Conservation (phyloP, 1,140 invertebrate species). For the Temnothorax longispinosus region DNA sequence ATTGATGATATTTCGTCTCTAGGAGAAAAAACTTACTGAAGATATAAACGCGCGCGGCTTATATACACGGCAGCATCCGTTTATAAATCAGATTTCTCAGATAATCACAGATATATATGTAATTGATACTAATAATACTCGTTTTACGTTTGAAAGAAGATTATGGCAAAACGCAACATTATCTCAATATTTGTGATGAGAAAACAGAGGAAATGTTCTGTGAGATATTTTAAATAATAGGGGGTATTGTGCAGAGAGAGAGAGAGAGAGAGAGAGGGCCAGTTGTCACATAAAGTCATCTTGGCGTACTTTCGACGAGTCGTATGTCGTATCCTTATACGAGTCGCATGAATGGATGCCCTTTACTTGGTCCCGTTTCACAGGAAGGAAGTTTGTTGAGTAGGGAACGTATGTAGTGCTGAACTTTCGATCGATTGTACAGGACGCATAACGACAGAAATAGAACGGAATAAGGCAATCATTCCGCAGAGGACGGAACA, state of each 20-base stretch:
- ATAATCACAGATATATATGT: not conserved
- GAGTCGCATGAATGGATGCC: conserved; percentile 6
- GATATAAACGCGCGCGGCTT: not conserved
- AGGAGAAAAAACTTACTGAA: too few relatives aligned
- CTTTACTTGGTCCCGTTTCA: conserved; percentile 18
- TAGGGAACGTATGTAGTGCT: not conserved
- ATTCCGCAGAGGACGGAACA: not conserved
- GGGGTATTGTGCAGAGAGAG: too few relatives aligned
- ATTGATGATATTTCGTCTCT: not conserved
- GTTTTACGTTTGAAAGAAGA: not conserved
- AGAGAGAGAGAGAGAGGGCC: not conserved
- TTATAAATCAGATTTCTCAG: not conserved
- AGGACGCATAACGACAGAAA: conserved; percentile 34
- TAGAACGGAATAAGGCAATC: conserved; percentile 52
- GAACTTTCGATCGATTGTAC: conserved; percentile 54
- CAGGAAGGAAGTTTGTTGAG: conserved; percentile 38
- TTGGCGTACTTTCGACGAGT: not conserved
- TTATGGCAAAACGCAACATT: not conserved
- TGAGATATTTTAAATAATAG: not conserved
- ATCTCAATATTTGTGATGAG: not conserved
- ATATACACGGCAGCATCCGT: not conserved
- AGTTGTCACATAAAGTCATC: conserved; percentile 21
- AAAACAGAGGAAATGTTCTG: conserved; percentile 41
- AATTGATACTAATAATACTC: not conserved
- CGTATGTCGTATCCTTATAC: not conserved